phyloP scores from a whole-genome alignment of 2,888 invertebrate genomes.

The Labia minor region DNA sequence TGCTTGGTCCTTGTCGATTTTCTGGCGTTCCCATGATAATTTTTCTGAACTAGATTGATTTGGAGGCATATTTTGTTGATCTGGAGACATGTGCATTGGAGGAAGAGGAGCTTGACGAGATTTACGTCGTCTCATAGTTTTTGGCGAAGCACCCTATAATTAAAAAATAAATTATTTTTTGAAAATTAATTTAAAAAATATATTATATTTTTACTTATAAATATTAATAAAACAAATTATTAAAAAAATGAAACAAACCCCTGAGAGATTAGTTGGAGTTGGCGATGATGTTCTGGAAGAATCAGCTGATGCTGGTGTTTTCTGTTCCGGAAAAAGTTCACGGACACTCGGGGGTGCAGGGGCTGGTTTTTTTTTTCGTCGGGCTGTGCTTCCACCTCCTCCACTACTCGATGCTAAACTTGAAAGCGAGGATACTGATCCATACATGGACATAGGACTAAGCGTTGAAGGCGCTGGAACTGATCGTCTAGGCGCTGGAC shows the following conservation, averaged over 20 bases:
- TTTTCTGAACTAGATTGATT: background rate
- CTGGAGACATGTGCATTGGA: constrained; percentile 34
- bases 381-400: constrained; percentile 36
- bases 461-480: constrained; percentile 29
- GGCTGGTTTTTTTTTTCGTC: constrained; percentile 56
- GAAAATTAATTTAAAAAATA: constrained; percentile 20
- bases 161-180: constrained; percentile 23
- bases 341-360: constrained; percentile 44
- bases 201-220: background rate
- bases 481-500: constrained; percentile 32
- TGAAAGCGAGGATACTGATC: constrained; percentile 25
- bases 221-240: too few relatives aligned
- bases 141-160: constrained; percentile 31
- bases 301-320: constrained; percentile 21
- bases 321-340: constrained; percentile 24
- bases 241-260: background rate
- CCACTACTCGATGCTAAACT: constrained; percentile 30
- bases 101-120: constrained; percentile 56
- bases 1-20: constrained; percentile 47
- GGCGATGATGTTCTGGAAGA: constrained; percentile 32
- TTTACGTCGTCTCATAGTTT: constrained; percentile 48
- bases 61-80: constrained; percentile 23
- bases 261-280: constrained; percentile 35
- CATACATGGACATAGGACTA: constrained; percentile 32
- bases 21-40: constrained; percentile 41